Conservation (phyloP, 1,140 invertebrate species). For the Drosophila malerkotliana region DNA sequence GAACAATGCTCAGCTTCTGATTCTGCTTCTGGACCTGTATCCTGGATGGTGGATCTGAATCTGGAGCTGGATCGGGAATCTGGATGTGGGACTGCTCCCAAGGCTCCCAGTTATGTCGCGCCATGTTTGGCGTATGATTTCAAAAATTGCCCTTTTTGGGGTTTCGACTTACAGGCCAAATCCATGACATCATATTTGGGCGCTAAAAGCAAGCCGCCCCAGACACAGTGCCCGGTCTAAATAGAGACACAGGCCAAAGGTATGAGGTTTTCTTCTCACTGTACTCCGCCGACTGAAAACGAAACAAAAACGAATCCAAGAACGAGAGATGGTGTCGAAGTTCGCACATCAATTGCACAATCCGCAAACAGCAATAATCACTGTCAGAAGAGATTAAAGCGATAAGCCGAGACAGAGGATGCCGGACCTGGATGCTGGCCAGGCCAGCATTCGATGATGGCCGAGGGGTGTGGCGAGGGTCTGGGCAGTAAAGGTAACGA, state of each 20-base stretch:
- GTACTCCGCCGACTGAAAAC: conserved; percentile 5
- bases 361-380: conserved; percentile 82
- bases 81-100: conserved; percentile 27
- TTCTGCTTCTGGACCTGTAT: background rate
- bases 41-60: background rate
- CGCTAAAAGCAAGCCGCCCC: conserved; percentile 80
- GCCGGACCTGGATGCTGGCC: conserved; percentile 29
- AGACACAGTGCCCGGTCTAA: conserved; percentile 30
- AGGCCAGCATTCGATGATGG: background rate
- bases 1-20: conserved; percentile 69
- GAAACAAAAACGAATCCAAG: background rate
- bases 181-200: conserved; percentile 83
- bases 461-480: background rate
- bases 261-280: conserved; percentile 37
- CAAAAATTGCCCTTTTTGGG: conserved; percentile 83
- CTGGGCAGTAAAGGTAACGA: conserved; percentile 11
- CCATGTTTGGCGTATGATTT: conserved; percentile 82
- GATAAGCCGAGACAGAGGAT: conserved; percentile 70
- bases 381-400: conserved; percentile 82
- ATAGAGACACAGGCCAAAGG: conserved; percentile 73
- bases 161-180: conserved; percentile 76
- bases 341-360: conserved; percentile 82
- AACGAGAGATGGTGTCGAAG: conserved; percentile 63
- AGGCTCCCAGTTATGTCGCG: conserved; percentile 74
- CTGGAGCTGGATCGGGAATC: background rate